phyloP scores from a whole-genome alignment of 2,113 vertebrate species.

The Ciconia stormi region DNA sequence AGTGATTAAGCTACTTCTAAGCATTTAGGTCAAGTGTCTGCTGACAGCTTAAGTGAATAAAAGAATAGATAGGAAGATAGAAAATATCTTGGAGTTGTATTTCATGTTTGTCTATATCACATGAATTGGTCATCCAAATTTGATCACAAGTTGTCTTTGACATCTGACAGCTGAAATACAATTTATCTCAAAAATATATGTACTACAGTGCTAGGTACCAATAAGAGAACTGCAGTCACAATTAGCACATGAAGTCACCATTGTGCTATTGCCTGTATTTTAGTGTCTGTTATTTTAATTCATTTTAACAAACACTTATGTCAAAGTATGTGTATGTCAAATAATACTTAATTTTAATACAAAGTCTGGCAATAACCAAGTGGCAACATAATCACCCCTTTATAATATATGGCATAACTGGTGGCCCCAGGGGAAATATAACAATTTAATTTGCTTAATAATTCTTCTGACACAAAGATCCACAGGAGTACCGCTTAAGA shows the following conservation, averaged over 20 bases:
- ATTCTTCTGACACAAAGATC: neutral
- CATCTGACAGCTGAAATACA: neutral
- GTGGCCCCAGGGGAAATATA: conserved; percentile 22
- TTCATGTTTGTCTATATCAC: neutral
- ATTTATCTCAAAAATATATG: neutral
- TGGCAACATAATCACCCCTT: conserved; percentile 43
- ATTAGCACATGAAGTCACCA: neutral
- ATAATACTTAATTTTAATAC: conserved; percentile 62
- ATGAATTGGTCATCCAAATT: neutral
- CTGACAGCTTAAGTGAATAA: neutral
- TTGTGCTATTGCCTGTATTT: conserved; percentile 15
- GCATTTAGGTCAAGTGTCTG: neutral
- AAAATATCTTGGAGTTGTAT: neutral
- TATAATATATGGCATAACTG: conserved; percentile 15
- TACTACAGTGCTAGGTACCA: neutral
- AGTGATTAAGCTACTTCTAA: neutral
- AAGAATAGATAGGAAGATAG: neutral
- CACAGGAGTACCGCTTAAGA: neutral
- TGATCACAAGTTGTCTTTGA: neutral
- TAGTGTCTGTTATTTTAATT: conserved; percentile 48
- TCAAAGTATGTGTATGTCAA: conserved; percentile 6
- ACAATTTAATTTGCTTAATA: conserved; percentile 16
- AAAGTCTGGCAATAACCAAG: conserved; percentile 36
- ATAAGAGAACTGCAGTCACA: neutral
- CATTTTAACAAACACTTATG: conserved; percentile 60